Percentiles rank a stretch among this genome's conserved stretches.
phyloP scores from a whole-genome alignment of 2,113 vertebrate genomes.

The Nerophis ophidion region DNA sequence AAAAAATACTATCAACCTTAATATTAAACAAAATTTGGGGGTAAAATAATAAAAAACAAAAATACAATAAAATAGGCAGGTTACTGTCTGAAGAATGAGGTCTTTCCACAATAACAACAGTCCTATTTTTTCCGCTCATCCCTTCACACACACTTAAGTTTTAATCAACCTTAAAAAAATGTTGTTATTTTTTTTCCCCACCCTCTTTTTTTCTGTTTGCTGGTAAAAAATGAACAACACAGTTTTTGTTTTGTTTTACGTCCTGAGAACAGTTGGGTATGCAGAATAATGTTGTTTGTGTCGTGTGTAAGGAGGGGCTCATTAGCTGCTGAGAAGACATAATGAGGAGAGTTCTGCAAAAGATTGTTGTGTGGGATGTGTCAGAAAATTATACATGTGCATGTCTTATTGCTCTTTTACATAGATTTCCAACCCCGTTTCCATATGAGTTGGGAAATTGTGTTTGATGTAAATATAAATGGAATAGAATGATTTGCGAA shows the following conservation, averaged over 20 bases:
- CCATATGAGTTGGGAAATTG: too few species aligned
- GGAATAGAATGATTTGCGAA: too few species aligned
- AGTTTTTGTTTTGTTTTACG: slow-evolving; percentile 21
- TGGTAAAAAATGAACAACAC: slow-evolving; percentile 32
- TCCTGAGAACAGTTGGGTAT: slow-evolving; percentile 20
- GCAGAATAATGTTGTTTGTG: slow-evolving; percentile 27
- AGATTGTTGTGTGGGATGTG: neutral
- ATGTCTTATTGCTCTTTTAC: too few species aligned
- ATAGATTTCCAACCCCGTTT: too few species aligned
- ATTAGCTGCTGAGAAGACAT: slow-evolving; percentile 33
- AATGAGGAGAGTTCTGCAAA: slow-evolving; percentile 25
- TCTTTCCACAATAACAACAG: neutral
- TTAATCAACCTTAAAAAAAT: slow-evolving; percentile 37
- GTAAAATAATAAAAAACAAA: slow-evolving; percentile 25
- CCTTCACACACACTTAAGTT: slow-evolving; percentile 13
- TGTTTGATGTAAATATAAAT: too few species aligned
- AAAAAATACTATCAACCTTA: too few species aligned
- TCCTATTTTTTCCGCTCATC: neutral
- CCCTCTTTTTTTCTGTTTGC: neutral
- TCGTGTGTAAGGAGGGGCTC: slow-evolving; percentile 29
- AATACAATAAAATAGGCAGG: slow-evolving; percentile 7
- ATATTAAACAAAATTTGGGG: too few species aligned
- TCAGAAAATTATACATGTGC: neutral
- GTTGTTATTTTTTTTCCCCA: slow-evolving; percentile 8
- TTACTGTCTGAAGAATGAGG: slow-evolving; percentile 30